Base-by-base conservation (phyloP, 2,888 invertebrate species). In the Hirtodrosophila cameraria region DNA sequence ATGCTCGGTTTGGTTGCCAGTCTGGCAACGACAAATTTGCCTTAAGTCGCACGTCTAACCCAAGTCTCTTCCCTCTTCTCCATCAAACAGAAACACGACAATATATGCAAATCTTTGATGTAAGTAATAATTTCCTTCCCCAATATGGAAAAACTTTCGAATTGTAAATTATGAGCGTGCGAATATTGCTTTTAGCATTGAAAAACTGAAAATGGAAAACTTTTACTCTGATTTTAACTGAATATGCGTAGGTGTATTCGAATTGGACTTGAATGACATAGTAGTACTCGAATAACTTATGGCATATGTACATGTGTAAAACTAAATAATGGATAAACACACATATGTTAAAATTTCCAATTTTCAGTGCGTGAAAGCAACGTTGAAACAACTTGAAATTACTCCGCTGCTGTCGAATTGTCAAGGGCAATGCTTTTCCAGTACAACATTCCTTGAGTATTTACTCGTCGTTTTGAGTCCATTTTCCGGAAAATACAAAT, bases 101-200 rank as follows among this genome's bases (percentile, higher is more conserved):
- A 79, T 78, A 69, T 79, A 81, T 86, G 86, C 80, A 81, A 81
- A 86, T 81, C 86, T 81, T 86, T 81, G 80, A 81, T 86, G 80
- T 81, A 83, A 81, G 80, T 81, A 81, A 81, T 86, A 81, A 81
- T 83, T 81, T 81, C 86, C 86, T 81, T 81, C 86, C 86, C 64
- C 66, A 38, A 77, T 58, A 69, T 30, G 31, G 41, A 27, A 53
- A 62, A 78, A 65, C 48, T 71, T 75, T 70, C 64, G 57, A 45
- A 80, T 66, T 74, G 84, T 84, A 74, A 79, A 80, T 84, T 80
- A 84, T 80, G 84, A 80, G 65, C 78, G 78, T 77, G 78, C 72
- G 85, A 78, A 84, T 84, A 83, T 78, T 83, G 80, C 80, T 61
- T 58, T 80, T 62, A 64, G 59, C 76, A 72, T 71, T 70, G 61